phyloP scores from a whole-genome alignment of 2,113 vertebrate species.

The Boulengerochromis microlepis region DNA sequence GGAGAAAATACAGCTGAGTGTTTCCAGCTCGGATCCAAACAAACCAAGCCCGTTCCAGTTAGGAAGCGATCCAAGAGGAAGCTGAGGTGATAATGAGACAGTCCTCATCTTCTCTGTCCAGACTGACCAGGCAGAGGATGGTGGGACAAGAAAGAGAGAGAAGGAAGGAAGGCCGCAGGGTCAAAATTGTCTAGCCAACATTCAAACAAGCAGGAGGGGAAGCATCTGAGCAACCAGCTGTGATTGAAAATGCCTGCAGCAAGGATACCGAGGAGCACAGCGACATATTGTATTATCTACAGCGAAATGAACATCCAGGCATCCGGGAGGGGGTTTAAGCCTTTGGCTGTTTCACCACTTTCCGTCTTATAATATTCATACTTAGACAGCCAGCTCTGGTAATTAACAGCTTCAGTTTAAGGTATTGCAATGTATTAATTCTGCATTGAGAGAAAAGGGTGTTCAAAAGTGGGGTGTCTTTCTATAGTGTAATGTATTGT shows the following conservation, averaged over 20 bases:
- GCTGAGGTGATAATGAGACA: slow-evolving; percentile 58
- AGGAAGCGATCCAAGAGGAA: slow-evolving; percentile 57
- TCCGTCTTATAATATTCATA: neutral
- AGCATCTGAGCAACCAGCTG: slow-evolving; percentile 20
- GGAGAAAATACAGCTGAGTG: slow-evolving; percentile 29
- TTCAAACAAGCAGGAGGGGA: slow-evolving; percentile 1
- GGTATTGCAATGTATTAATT: neutral
- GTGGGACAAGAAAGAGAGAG: neutral
- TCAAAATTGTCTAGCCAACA: slow-evolving; percentile 23
- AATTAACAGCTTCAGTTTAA: neutral
- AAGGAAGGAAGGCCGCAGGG: slow-evolving; percentile 8
- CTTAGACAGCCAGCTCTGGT: neutral
- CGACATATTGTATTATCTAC: neutral
- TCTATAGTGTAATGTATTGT: neutral
- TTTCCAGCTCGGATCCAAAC: slow-evolving; percentile 31
- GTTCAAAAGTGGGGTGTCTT: neutral
- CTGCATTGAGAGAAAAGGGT: neutral
- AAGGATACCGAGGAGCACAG: neutral
- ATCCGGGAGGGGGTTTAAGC: neutral
- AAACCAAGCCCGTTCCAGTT: slow-evolving; percentile 26
- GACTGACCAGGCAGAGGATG: slow-evolving; percentile 10
- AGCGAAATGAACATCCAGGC: neutral
- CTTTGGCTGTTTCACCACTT: neutral
- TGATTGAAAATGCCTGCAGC: slow-evolving; percentile 22
- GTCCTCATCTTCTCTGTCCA: slow-evolving; percentile 22